Base-by-base conservation (phyloP, 2,888 invertebrate genomes). In the Drosophila anomalata region DNA sequence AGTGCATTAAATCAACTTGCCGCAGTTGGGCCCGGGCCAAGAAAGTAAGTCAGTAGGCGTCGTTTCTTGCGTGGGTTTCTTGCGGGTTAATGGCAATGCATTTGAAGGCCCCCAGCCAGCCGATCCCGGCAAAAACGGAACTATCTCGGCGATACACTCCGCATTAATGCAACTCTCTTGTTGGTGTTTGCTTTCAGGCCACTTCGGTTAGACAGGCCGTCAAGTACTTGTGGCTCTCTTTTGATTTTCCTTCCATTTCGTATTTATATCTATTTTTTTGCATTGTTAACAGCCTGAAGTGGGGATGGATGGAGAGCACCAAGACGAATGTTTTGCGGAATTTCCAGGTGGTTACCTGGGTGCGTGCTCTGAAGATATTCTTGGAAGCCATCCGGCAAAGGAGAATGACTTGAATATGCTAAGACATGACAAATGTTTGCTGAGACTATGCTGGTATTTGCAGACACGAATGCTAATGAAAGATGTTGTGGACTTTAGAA, bases 41-140 rank as follows among this genome's bases (percentile, higher is more conserved):
- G 63, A 84, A 84, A 84, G 83, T 84, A 84, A 84, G 88, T 74
- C 86, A 88, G 86, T 88, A 75, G 88, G 82, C 76, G 78, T 58
- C 55, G 36, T n/a, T 36, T 36, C 36, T 36, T 36, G 78, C 59
- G 76, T 76, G 75, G 79, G 79, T 41, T 44, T 57, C 57, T 71
- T 48, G 61, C 63, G 74, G 69, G 60, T 67, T 81, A 78, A 78
- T 78, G 52, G 68, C 75, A 75, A 71, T 44, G 42, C 41, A 42
- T 58, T 70, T 54, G 55, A 46, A 53, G 68, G 36, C 36, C 36
- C n/a, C 50, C 53, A 41, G 48, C 31, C 14, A 31, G 6, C 59
- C 41, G 33, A 61, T 78, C 84, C 58, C 66, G 78, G 72, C 76
- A 60, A 78, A 73, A 84, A 84, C 87, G 87, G 87, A 87, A 82